Evolutionary conservation across 2,888 invertebrate species (phyloP), one percentile per base, ranked within the genome.

Genomic region (Trichopria drosophilae): DNA sequence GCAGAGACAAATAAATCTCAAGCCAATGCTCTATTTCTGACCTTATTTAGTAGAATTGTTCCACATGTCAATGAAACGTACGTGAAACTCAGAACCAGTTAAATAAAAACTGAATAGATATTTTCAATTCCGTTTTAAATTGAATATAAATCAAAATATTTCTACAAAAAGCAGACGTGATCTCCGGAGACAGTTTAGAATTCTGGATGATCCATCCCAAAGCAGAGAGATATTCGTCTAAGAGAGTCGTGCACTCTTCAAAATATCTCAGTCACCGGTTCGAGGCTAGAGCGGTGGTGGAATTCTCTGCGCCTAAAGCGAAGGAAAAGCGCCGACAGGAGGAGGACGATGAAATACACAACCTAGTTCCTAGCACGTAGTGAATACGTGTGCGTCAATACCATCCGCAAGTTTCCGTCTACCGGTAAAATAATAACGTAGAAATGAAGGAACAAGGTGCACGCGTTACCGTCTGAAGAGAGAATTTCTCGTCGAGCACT

Each of bases 341-440:
- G 51, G 41, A 52, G 55, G 43, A 53, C 55, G 58, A 65, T 63
- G 62, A 57, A 54, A 53, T 50, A 59, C 57, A 59, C 63, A 56
- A 63, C 63, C 65, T 60, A 62, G 61, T 66, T 66, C 59, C 60
- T 57, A 57, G 57, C 63, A 60, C 66, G 68, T 68, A 63, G 63
- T 39, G 19, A 39, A 55, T 60, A 67, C 68, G 68, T 67, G 68
- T 65, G 61, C 59, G 65, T 64, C 66, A 62, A 64, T 67, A 61
- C 59, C 55, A 52, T 44, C 52, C 56, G 20, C 32, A 40, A 31
- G 19, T 43, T 47, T 41, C 40, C 37, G 58, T 62, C 60, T 61
- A 61, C 60, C 64, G 59, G 60, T 68, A 61, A 67, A 68, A 69
- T 69, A 69, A 68, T 69, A 69, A 67, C 63, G 64, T 64, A 49